phyloP scores from a whole-genome alignment of 1,140 invertebrate genomes.

The Procambarus clarkii region DNA sequence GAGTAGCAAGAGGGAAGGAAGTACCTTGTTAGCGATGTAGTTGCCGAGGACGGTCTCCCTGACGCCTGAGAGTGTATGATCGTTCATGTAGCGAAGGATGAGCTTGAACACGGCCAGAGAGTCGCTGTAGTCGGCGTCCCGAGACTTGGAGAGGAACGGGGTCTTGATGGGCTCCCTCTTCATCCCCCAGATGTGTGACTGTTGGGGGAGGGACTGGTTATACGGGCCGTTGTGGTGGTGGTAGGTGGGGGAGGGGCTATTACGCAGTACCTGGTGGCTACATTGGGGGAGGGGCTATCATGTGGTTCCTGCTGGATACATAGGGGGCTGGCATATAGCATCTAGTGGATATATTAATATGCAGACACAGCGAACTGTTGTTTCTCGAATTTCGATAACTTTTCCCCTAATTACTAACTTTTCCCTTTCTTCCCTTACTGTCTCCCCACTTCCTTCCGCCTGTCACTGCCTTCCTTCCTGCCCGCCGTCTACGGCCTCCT shows the following conservation, averaged over 20 bases:
- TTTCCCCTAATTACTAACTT: too few relatives aligned
- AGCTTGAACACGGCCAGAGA: constrained; percentile 95
- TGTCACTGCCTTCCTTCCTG: background rate
- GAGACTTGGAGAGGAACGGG: constrained; percentile 91
- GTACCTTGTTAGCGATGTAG: constrained; percentile 93
- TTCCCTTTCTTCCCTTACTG: too few relatives aligned
- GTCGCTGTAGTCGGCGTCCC: constrained; percentile 93
- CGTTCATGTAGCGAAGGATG: constrained; percentile 92
- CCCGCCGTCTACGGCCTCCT: background rate
- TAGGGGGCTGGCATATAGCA: too few relatives aligned
- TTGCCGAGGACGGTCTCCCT: constrained; percentile 90
- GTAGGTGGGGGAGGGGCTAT: too few relatives aligned
- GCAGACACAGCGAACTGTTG: too few relatives aligned
- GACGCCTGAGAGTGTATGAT: constrained; percentile 84
- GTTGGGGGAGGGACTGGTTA: constrained; percentile 34
- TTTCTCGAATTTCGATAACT: too few relatives aligned
- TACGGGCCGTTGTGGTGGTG: too few relatives aligned
- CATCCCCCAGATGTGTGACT: constrained; percentile 88
- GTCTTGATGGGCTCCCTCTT: constrained; percentile 93
- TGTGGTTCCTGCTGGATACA: background rate
- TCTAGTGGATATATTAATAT: too few relatives aligned
- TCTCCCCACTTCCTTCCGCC: background rate
- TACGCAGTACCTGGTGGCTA: too few relatives aligned
- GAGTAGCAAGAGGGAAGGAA: background rate
- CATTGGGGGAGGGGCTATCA: too few relatives aligned